phyloP scores from a whole-genome alignment of 2,113 vertebrate genomes.

The Gasterosteus aculeatus region DNA sequence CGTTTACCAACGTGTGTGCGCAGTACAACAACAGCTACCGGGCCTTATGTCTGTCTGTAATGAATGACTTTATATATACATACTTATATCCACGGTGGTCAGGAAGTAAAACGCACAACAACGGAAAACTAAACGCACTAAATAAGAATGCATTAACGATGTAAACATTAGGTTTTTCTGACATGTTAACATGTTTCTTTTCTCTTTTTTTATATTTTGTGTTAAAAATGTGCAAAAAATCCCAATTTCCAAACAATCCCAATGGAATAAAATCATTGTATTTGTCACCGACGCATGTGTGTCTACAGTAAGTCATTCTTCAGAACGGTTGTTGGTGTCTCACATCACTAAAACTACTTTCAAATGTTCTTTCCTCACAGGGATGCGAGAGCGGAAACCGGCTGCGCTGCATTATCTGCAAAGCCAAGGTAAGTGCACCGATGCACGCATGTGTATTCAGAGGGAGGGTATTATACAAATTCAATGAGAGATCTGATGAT shows the following conservation, averaged over 20 bases:
- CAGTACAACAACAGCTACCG: constrained; percentile 1
- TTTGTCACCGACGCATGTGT: constrained; percentile 27
- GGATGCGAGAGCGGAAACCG: constrained; percentile 65
- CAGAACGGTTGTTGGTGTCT: constrained; percentile 14
- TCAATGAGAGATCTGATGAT: constrained; percentile 36
- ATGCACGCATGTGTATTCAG: constrained; percentile 22
- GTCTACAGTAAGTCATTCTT: constrained; percentile 12
- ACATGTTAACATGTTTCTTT: background rate
- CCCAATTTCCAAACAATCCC: constrained; percentile 37
- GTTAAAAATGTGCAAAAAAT: constrained; percentile 31
- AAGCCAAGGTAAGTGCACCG: constrained; percentile 72
- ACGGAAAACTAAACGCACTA: background rate
- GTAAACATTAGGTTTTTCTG: background rate
- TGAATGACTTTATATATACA: no score
- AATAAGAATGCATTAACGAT: background rate
- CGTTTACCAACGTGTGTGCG: background rate
- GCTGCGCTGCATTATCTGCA: constrained; percentile 65
- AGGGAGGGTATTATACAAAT: constrained; percentile 15
- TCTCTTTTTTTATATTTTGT: background rate
- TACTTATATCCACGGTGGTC: background rate
- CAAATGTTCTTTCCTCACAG: constrained; percentile 62
- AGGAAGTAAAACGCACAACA: constrained; percentile 1
- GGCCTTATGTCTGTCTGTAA: background rate
- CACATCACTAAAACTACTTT: constrained; percentile 36
- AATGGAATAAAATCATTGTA: constrained; percentile 53